phyloP scores from a whole-genome alignment of 2,113 vertebrate species.

The Ctenodactylus gundi region DNA sequence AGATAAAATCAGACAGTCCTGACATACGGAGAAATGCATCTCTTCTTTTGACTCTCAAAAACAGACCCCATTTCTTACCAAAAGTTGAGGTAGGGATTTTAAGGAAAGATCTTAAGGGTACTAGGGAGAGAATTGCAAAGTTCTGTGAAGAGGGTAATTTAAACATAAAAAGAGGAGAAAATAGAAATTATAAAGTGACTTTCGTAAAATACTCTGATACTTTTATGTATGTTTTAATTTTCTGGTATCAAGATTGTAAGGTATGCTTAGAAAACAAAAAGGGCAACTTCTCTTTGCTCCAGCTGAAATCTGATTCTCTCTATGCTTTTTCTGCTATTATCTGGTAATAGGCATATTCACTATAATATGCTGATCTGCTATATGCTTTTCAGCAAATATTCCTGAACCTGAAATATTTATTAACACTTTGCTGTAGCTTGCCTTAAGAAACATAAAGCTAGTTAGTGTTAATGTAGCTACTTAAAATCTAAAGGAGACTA shows the following conservation, averaged over 20 bases:
- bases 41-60: background rate
- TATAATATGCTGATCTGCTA: background rate
- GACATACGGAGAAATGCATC: background rate
- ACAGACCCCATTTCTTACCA: background rate
- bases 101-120: background rate
- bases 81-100: background rate
- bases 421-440: background rate
- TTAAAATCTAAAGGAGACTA: background rate
- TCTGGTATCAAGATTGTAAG: background rate
- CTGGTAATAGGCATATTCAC: background rate
- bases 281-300: background rate
- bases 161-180: slow-evolving; percentile 43
- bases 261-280: background rate
- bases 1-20: slow-evolving; percentile 41
- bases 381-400: slow-evolving; percentile 36
- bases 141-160: background rate
- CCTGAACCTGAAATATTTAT: no score
- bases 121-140: background rate
- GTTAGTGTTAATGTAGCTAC: background rate
- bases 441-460: background rate
- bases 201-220: slow-evolving; percentile 25
- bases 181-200: slow-evolving; percentile 41
- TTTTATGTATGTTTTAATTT: background rate
- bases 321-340: background rate
- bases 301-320: background rate